Evolutionary conservation across 1,140 invertebrate genomes (phyloP), one percentile per base, ranked within the genome.

Genomic region (Helicoverpa zea): DNA sequence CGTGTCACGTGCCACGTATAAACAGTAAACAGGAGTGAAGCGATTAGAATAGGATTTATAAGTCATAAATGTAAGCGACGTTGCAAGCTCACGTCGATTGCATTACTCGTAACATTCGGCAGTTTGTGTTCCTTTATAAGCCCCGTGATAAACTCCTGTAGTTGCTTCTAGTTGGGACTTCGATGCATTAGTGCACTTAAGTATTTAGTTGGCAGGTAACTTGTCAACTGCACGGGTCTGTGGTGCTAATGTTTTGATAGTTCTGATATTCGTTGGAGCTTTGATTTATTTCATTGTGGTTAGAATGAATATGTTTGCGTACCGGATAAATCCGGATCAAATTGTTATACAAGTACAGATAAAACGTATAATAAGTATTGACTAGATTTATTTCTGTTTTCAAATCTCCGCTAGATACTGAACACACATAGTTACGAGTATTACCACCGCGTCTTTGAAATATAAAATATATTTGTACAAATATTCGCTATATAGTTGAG

Each of bases 121-220:
- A 14, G 54, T 78, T 70, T 70, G 29, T 72, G 59, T 72, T 77
- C 18, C 63, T 78, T 81, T 78, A 81, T 64, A 12, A 64, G 63
- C 13, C 49, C 58, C 13, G 47, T 64, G 70, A 73, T 18, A 56
- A 73, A 59, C 56, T n/a, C 14, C 51, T 29, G 29, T 35, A 13
- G 52, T 73, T 35, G 52, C 18, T 43, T 12, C 52, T 29, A 56
- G 51, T 30, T 56, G 18, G 14, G 1, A 61, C 29, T 56, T 73
- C 70, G 70, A 56, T 56, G 70, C 52, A 43, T 73, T 73, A 58
- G 30, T 73, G 70, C 51, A 58, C 51, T 73, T 54, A 23, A 23
- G 23, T 23, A 35, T 35, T 16, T 72, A 12, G 23, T 68, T 68
- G 10, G 18, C 51, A 54, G 68, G 49, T 54, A 52, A 29, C 23